Conservation (phyloP, 2,113 vertebrate genomes). For the Rhipidura dahli region DNA sequence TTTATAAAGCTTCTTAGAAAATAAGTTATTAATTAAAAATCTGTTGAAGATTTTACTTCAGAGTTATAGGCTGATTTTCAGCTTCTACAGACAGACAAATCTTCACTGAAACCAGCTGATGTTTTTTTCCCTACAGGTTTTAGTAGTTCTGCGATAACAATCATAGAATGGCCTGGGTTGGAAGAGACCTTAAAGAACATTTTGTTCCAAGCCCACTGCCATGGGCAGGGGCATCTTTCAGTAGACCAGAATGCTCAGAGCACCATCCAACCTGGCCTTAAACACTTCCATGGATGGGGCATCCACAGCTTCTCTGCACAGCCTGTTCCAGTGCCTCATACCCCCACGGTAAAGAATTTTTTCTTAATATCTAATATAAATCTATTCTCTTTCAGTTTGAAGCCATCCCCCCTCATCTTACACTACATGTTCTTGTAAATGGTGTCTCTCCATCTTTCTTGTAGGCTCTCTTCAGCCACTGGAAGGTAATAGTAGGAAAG, state of each 20-base stretch:
- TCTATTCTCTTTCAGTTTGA: neutral
- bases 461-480: neutral
- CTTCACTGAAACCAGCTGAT: neutral
- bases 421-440: neutral
- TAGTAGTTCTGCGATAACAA: neutral
- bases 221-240: neutral
- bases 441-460: neutral
- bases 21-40: neutral
- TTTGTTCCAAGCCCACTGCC: neutral
- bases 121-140: neutral
- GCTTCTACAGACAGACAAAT: neutral
- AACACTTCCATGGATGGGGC: neutral
- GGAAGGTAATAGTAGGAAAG: neutral
- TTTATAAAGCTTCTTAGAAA: neutral
- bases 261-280: neutral
- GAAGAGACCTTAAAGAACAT: neutral
- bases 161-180: neutral
- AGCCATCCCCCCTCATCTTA: neutral
- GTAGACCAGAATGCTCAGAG: neutral
- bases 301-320: neutral
- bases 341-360: neutral
- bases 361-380: neutral
- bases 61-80: neutral
- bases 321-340: neutral
- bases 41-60: neutral